phyloP scores from a whole-genome alignment of 2,113 vertebrate species.

The Aegotheles bennettii region DNA sequence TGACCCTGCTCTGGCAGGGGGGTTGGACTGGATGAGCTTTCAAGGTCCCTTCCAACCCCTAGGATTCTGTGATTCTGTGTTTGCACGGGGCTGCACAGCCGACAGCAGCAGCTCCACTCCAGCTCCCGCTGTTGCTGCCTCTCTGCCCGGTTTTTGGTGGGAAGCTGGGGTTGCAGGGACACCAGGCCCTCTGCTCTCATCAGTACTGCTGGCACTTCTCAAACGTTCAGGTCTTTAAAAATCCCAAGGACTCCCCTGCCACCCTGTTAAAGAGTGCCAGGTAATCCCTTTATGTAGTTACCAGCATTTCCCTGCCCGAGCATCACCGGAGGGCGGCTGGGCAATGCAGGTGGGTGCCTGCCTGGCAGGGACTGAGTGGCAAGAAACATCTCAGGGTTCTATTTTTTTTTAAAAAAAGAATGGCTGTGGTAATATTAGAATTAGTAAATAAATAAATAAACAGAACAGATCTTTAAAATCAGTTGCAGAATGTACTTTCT shows the following conservation, averaged over 20 bases:
- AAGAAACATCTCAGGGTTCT: neutral
- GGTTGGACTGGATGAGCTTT: no score
- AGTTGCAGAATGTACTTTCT: slow-evolving; percentile 25
- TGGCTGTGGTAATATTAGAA: neutral
- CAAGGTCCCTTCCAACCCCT: no score
- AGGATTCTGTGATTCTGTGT: no score
- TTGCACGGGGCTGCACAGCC: neutral
- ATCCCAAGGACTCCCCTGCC: neutral
- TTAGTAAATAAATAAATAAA: slow-evolving; percentile 12
- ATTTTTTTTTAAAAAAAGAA: neutral
- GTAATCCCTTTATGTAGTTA: slow-evolving; percentile 53
- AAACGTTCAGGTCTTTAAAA: neutral
- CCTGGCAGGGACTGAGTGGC: neutral
- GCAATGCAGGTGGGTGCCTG: neutral
- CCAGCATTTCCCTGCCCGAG: neutral
- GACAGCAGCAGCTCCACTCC: rapidly evolving
- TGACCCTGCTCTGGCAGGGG: no score
- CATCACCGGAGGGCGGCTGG: neutral
- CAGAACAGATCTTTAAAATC: neutral
- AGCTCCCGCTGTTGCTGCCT: rapidly evolving
- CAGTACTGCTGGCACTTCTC: neutral
- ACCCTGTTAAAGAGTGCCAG: slow-evolving; percentile 14
- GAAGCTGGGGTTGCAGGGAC: neutral
- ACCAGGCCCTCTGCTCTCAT: neutral
- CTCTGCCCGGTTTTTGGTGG: neutral